phyloP scores from a whole-genome alignment of 2,113 vertebrate genomes.

The Micromys minutus region DNA sequence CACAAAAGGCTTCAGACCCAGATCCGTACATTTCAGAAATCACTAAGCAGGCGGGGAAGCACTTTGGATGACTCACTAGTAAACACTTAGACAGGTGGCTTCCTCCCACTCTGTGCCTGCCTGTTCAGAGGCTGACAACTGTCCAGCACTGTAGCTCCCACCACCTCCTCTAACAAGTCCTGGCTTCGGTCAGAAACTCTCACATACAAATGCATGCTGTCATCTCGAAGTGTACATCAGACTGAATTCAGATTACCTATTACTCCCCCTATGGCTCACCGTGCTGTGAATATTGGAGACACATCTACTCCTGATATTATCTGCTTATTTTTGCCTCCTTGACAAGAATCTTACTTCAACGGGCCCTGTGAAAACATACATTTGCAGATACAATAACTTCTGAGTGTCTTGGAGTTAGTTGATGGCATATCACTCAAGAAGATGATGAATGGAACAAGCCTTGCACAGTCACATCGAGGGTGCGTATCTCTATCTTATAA shows the following conservation, averaged over 20 bases:
- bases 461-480: background rate
- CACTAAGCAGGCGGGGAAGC: background rate
- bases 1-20: background rate
- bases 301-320: background rate
- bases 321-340: conserved; percentile 48
- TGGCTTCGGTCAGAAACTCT: conserved; percentile 52
- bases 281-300: conserved; percentile 13
- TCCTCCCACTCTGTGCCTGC: background rate
- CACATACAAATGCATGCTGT: conserved; percentile 26
- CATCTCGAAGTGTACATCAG: conserved; percentile 50
- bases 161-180: background rate
- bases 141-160: background rate
- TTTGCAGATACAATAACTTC: conserved; percentile 49
- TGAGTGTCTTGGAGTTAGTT: conserved; percentile 39
- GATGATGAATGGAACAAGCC: background rate
- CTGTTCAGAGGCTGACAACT: background rate
- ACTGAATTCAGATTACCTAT: conserved; percentile 22
- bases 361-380: conserved; percentile 44
- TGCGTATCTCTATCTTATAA: conserved; percentile 44
- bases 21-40: conserved; percentile 15
- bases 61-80: conserved; percentile 44
- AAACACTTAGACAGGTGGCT: background rate
- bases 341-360: conserved; percentile 20
- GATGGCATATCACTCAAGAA: background rate
- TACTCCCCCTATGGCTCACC: conserved; percentile 6